Base-by-base conservation (phyloP, 2,113 vertebrate genomes). In the Phyllostomus discolor region DNA sequence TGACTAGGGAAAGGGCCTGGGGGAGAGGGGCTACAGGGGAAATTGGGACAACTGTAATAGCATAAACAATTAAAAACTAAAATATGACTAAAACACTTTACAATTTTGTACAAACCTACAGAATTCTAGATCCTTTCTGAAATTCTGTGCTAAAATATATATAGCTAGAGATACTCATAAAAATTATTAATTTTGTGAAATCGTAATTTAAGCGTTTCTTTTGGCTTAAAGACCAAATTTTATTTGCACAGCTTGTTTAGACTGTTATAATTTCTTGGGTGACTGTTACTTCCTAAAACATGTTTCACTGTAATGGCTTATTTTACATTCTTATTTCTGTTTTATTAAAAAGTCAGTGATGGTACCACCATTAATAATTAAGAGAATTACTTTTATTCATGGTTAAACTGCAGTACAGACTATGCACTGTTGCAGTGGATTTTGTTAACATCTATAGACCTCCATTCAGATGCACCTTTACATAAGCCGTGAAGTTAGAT, bases 71-170 rank as follows among this genome's bases (percentile, higher is more conserved):
- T 64, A 12, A 64, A 64, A 64, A 64, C 6, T 67, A 84, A 89
- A 78, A 62, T 80, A 70, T 57, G 43, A 66, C 31, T 91, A 75
- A 72, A 88, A 54, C 95, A 92, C 26, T 83, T 88, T 80, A 52
- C 52, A 93, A 70, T 78, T 76, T 85, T 48, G 2, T 69, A 28
- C 79, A 88, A 50, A 78, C 1, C 7, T 86, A 16, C 88, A 67
- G 17, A 96, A 86, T 88, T 92, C 22, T 93, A 52, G 38, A 31
- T 76, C 70, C 11, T 11, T 76, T 89, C 12, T 84, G 28, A 93
- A 96, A 96, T 95, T 91, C 31, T 92, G 11, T 79, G 46, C 66
- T 85, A 83, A 89, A 78, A 76, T 76, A 73, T 31, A 78, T 66
- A 48, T 67, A 79, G 19, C 26, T 88, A 70, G 59, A 95, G 43